A percentile compares a stretch with the other conserved stretches of the same genome.
phyloP scores from a whole-genome alignment of 1,140 invertebrate species.

The Antheraea mylitta region DNA sequence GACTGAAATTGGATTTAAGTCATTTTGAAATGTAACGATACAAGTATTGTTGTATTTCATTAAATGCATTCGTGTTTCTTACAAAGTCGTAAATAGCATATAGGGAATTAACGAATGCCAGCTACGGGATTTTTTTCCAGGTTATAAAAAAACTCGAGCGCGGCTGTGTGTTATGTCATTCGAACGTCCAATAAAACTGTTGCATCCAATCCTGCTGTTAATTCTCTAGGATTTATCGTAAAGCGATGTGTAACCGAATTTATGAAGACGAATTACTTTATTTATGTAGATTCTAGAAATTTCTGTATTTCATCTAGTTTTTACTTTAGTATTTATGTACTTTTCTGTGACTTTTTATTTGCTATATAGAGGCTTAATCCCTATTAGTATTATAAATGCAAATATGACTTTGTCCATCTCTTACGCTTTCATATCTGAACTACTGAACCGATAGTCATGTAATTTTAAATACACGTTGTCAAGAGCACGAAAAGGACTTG shows the following conservation, averaged over 20 bases:
- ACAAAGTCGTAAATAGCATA: neutral
- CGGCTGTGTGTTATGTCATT: neutral
- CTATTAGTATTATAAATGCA: too few relatives aligned
- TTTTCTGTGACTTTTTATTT: too few relatives aligned
- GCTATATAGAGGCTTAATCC: too few relatives aligned
- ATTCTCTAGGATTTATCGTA: slow-evolving; percentile 1
- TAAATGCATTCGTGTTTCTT: neutral
- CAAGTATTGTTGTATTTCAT: too few relatives aligned
- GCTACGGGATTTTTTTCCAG: neutral
- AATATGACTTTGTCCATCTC: too few relatives aligned
- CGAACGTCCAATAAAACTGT: neutral
- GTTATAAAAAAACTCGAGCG: neutral
- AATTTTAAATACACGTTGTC: too few relatives aligned
- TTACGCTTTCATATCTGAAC: too few relatives aligned
- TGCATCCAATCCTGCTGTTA: neutral
- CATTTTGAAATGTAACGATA: too few relatives aligned
- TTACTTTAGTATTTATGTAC: too few relatives aligned
- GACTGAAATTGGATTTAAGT: too few relatives aligned
- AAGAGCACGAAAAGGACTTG: too few relatives aligned
- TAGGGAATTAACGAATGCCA: neutral
- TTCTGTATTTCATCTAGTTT: neutral
- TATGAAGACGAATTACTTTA: slow-evolving; percentile 3
- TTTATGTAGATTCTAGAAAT: neutral
- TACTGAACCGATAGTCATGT: too few relatives aligned
- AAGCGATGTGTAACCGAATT: neutral